Evolutionary conservation across 2,888 invertebrate species (phyloP), one percentile per base, ranked within the genome.

Genomic region (Aspidiotus destructor): DNA sequence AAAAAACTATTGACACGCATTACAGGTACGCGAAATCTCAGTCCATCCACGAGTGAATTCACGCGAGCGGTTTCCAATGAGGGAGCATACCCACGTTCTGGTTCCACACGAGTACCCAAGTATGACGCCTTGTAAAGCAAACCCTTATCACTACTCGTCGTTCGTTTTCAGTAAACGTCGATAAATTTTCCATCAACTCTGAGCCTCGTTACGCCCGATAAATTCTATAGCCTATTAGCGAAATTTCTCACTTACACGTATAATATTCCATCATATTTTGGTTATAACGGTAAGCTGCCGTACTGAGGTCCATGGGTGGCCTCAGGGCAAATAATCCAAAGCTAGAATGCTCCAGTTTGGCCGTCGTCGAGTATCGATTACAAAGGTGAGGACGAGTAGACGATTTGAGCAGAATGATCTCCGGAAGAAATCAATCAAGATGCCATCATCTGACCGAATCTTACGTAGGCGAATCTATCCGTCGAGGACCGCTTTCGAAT

Each of bases 221-320:
- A 28, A 28, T 28, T 28, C 28, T 28, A 28, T 28, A 28, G 28
- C 28, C 28, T 28, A 28, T 1, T 28, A 28, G 28, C 28, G 28
- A 28, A 28, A 28, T 28, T 28, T 28, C n/a, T 28, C 28, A 73
- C 89, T 91, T 86, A 92, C 92, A 95, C 79, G 95, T 94, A 78
- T 95, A 95, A 82, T 95, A 95, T 84, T 96, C 96, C 95, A 95
- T 94, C 93, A 95, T 94, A 80, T 93, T 94, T 78, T 94, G 93
- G 81, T 94, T 95, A 83, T 94, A 94, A 76, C 94, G 85, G 80
- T 94, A 94, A 75, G 93, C 92, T 75, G 93, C 92, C 77, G 92
- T 92, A 77, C 91, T 89, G 76, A 94, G 85, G 81, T 94, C 93
- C 86, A 94, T 90, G 73, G 86, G 85, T 69, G 76, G 74, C 61